Conservation (phyloP, 2,113 vertebrate genomes). For the Butastur rufipennis region DNA sequence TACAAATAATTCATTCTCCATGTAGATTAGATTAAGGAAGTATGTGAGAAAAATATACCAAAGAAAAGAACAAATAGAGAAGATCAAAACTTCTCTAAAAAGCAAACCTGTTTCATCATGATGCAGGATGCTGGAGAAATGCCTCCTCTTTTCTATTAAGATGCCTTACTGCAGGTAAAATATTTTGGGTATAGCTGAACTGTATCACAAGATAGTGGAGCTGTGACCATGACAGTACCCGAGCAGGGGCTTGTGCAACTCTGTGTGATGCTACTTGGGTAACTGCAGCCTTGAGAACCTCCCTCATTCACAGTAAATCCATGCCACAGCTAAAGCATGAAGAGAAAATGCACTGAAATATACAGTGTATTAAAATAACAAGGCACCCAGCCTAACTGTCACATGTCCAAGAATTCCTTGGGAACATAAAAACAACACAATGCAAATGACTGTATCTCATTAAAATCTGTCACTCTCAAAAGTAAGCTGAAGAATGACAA, state of each 20-base stretch:
- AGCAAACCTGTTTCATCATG: neutral
- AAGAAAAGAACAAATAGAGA: neutral
- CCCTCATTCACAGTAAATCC: neutral
- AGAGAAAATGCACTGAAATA: neutral
- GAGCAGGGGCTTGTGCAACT: neutral
- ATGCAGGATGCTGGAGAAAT: neutral
- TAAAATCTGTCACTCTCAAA: neutral
- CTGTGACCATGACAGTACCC: neutral
- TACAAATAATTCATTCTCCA: neutral
- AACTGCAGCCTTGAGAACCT: neutral
- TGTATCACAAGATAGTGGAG: neutral
- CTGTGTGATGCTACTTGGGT: neutral
- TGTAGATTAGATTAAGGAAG: neutral
- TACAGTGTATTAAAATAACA: neutral
- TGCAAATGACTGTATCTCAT: neutral
- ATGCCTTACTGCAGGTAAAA: neutral
- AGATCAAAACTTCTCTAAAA: neutral
- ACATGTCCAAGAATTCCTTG: neutral
- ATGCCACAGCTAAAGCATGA: neutral
- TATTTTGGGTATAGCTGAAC: neutral
- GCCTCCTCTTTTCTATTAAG: neutral
- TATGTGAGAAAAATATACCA: neutral
- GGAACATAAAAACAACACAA: neutral
- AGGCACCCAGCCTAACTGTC: neutral
- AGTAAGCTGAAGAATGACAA: neutral